A percentile compares a stretch with the other conserved stretches of the same genome.
phyloP scores from a whole-genome alignment of 2,888 invertebrate genomes.

The Glaucopsyche alexis region DNA sequence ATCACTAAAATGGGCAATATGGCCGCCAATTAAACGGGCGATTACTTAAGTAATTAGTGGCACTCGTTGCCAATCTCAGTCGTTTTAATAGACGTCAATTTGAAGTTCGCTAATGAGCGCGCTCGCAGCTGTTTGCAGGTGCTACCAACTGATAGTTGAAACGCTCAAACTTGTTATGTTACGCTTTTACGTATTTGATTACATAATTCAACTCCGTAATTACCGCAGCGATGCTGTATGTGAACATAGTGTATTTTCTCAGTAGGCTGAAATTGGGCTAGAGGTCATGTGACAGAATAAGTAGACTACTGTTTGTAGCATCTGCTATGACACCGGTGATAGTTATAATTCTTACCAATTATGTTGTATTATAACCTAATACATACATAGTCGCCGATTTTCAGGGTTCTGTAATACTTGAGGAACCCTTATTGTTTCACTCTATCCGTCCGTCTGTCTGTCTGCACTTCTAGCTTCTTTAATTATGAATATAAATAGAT shows the following conservation, averaged over 20 bases:
- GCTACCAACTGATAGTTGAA: conserved; percentile 38
- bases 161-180: not conserved
- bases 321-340: too few species aligned
- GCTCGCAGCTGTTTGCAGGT: conserved; percentile 43
- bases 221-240: not conserved
- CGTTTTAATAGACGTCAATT: conserved; percentile 47
- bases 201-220: not conserved
- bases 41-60: conserved; percentile 41
- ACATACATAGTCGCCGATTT: too few species aligned
- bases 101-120: conserved; percentile 46
- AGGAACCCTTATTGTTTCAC: too few species aligned
- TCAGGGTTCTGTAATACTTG: too few species aligned
- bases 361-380: too few species aligned
- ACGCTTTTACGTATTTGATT: conserved; percentile 7
- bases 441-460: too few species aligned
- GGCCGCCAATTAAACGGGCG: conserved; percentile 37
- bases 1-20: conserved; percentile 8
- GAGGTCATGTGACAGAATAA: too few species aligned
- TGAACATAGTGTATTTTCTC: not conserved
- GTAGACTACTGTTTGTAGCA: too few species aligned
- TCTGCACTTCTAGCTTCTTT: too few species aligned
- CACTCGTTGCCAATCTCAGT: conserved; percentile 41
- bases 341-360: too few species aligned
- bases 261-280: too few species aligned
- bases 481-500: too few species aligned